These are phyloP conservation scores for Sardina pilchardus DNA, from an alignment of 2,113 vertebrate genomes.

Conservation along the genomic window DNA sequence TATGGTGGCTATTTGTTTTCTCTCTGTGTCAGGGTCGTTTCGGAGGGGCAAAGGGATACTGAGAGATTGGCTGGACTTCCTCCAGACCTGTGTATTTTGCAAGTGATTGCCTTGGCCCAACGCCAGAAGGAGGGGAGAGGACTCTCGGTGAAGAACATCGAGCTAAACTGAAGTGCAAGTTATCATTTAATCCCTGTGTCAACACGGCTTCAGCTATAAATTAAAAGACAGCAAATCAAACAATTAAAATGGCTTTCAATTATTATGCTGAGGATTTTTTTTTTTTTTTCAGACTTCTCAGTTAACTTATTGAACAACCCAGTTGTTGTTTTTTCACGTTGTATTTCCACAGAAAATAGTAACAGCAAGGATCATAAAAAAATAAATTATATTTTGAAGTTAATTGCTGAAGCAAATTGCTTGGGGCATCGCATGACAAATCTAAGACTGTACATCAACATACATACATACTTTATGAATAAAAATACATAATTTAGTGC, in stretches of 20 bases:
- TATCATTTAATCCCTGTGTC: conserved; percentile 81
- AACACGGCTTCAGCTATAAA: conserved; percentile 73
- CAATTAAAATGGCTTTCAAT: conserved; percentile 72
- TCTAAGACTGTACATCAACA: neutral
- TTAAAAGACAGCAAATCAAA: conserved; percentile 75
- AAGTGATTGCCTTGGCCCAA: conserved; percentile 72
- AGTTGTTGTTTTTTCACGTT: conserved; percentile 43
- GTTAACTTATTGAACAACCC: conserved; percentile 31
- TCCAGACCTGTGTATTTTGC: conserved; percentile 70
- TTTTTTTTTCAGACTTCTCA: conserved; percentile 7
- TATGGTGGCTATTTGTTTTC: conserved; percentile 74
- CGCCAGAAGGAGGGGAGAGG: conserved; percentile 69
- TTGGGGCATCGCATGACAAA: neutral
- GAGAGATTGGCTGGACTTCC: conserved; percentile 69
- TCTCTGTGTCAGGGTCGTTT: conserved; percentile 74
- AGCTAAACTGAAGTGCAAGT: conserved; percentile 68
- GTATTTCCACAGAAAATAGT: conserved; percentile 15
- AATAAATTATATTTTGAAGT: neutral
- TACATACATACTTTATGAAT: neutral
- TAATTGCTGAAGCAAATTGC: neutral
- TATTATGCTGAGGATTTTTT: conserved; percentile 54
- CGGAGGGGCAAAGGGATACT: conserved; percentile 66
- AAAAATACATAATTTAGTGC: neutral
- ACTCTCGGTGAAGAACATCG: conserved; percentile 68
- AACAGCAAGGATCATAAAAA: conserved; percentile 4